Conservation (phyloP, 2,888 invertebrate genomes). For the Leptothorax acervorum region DNA sequence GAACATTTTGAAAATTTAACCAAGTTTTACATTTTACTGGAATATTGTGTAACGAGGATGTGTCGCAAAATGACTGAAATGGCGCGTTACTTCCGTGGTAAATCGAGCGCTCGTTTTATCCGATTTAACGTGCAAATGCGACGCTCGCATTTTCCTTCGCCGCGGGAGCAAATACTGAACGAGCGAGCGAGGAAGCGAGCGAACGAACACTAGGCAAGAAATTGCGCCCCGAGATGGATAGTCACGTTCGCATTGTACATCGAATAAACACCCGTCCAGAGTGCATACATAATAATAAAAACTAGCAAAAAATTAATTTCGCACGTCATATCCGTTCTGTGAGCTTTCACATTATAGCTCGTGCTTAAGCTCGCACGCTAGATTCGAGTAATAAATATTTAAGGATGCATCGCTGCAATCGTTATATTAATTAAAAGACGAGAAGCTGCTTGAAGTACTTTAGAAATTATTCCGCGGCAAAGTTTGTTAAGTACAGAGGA, state of each 20-base stretch:
- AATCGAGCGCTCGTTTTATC: slow-evolving; percentile 74
- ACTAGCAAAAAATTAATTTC: slow-evolving; percentile 34
- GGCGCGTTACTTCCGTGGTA: slow-evolving; percentile 64
- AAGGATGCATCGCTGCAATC: slow-evolving; percentile 25
- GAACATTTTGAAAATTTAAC: slow-evolving; percentile 29
- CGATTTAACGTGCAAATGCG: slow-evolving; percentile 68
- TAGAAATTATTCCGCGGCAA: slow-evolving; percentile 43
- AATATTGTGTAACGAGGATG: slow-evolving; percentile 50
- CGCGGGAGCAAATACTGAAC: slow-evolving; percentile 55
- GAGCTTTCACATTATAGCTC: slow-evolving; percentile 38
- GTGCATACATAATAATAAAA: slow-evolving; percentile 56
- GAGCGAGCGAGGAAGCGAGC: slow-evolving; percentile 26
- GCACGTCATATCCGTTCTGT: neutral
- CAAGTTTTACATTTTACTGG: slow-evolving; percentile 28
- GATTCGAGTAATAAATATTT: slow-evolving; percentile 45
- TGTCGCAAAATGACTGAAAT: slow-evolving; percentile 49
- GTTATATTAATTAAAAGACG: slow-evolving; percentile 23
- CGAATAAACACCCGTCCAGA: slow-evolving; percentile 51
- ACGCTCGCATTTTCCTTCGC: slow-evolving; percentile 71
- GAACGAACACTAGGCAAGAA: slow-evolving; percentile 50
- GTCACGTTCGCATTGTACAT: slow-evolving; percentile 61
- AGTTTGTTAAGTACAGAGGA: slow-evolving; percentile 42
- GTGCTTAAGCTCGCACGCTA: neutral
- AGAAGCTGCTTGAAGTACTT: slow-evolving; percentile 12
- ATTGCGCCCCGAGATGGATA: slow-evolving; percentile 53